These are phyloP conservation scores for Fundulus diaphanus DNA, from an alignment of 2,797 vertebrate species.

Conservation along the genomic window DNA sequence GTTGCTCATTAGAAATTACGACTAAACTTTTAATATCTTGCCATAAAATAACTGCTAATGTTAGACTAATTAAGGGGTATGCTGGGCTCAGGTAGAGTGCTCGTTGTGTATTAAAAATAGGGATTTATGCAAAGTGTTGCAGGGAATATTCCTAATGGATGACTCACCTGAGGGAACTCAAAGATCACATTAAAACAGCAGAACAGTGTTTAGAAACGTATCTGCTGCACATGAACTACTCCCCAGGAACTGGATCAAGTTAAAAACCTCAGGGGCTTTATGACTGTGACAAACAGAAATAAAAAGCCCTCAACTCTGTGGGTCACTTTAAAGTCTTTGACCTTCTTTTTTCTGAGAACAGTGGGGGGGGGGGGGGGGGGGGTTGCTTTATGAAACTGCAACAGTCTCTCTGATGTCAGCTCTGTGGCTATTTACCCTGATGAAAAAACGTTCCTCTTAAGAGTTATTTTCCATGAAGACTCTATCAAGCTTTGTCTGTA, in stretches of 20 bases:
- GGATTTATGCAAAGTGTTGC: background rate
- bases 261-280: background rate
- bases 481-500: background rate
- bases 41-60: background rate
- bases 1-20: constrained; percentile 42
- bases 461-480: background rate
- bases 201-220: background rate
- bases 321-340: constrained; percentile 1
- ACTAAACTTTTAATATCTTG: background rate
- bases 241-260: background rate
- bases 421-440: background rate
- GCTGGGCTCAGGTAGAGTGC: background rate
- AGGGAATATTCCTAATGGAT: background rate
- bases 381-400: background rate
- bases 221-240: background rate
- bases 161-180: background rate
- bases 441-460: constrained; percentile 1
- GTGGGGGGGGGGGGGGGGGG: no score
- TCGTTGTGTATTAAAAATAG: background rate
- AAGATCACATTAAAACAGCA: background rate
- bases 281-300: background rate
- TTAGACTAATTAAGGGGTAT: background rate
- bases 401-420: background rate
- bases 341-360: background rate
- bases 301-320: background rate